These are phyloP conservation scores for Syngnathus floridae DNA, from an alignment of 2,113 vertebrate genomes.

Conservation along the genomic window DNA sequence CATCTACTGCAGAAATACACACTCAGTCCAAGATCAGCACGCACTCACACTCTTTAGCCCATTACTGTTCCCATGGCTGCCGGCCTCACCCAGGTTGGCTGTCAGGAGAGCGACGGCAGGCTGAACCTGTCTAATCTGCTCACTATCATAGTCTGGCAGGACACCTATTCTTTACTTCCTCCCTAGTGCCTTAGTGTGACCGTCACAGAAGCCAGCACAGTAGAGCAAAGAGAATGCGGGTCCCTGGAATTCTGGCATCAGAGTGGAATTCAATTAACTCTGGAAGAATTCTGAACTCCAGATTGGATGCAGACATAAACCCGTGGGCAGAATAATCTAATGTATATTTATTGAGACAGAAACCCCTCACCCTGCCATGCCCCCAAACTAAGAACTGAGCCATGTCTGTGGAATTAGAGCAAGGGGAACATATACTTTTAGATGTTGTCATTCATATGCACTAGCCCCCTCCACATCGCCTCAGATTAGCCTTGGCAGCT, in stretches of 20 bases:
- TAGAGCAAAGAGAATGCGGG: conserved; percentile 29
- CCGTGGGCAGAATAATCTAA: background rate
- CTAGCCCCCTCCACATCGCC: conserved; percentile 28
- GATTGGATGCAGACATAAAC: conserved; percentile 5
- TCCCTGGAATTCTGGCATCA: conserved; percentile 39
- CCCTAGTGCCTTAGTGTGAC: conserved; percentile 43
- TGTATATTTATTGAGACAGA: background rate
- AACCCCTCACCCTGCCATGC: background rate
- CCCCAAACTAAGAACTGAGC: background rate
- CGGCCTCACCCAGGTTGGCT: conserved; percentile 48
- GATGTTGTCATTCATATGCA: conserved; percentile 17
- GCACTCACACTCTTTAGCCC: conserved; percentile 32
- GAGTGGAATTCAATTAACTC: conserved; percentile 31
- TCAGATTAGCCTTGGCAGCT: conserved; percentile 40
- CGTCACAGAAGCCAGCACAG: conserved; percentile 32
- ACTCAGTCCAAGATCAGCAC: conserved; percentile 1
- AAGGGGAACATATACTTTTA: conserved; percentile 15
- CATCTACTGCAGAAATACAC: conserved; percentile 12
- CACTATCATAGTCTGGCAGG: conserved; percentile 54
- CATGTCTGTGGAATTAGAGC: background rate
- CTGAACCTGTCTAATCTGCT: conserved; percentile 57
- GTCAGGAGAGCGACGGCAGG: conserved; percentile 54
- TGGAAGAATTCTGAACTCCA: conserved; percentile 25
- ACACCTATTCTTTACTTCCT: conserved; percentile 51
- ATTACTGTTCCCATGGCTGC: conserved; percentile 51